Evolutionary conservation across 2,797 vertebrate species (phyloP).

Genomic region (Glyptemys insculpta): DNA sequence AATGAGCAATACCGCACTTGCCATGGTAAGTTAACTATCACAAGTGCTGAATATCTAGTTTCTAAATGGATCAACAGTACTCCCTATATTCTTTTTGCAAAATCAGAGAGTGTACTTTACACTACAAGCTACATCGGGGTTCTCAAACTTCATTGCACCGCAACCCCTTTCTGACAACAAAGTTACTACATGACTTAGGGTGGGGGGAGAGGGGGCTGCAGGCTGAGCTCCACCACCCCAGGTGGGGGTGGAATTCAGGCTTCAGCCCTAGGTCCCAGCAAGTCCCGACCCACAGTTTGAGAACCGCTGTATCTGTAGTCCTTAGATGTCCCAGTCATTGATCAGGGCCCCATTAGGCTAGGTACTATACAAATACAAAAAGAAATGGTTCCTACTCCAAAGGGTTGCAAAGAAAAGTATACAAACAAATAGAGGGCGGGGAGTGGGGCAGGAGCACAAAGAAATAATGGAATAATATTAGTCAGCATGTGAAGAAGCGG

Average conservation of each 20-base stretch:
- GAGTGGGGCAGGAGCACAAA: neutral
- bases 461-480: neutral
- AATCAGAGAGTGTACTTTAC: neutral
- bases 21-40: neutral
- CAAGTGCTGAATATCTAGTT: neutral
- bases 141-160: too few relatives aligned
- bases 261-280: too few relatives aligned
- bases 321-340: accelerated
- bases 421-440: neutral
- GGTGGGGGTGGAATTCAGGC: too few relatives aligned
- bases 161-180: too few relatives aligned
- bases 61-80: accelerated
- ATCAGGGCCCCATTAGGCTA: neutral
- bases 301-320: too few relatives aligned
- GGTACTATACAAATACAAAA: neutral
- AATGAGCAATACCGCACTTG: neutral
- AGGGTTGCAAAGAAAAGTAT: neutral
- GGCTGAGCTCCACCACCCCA: too few relatives aligned
- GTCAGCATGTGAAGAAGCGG: neutral
- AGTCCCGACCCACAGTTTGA: too few relatives aligned
- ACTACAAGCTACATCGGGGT: neutral
- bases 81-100: neutral
- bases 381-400: neutral
- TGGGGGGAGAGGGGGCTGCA: too few relatives aligned
- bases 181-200: too few relatives aligned